Base-by-base conservation (phyloP, 2,888 invertebrate genomes). In the Catocala fraxini region DNA sequence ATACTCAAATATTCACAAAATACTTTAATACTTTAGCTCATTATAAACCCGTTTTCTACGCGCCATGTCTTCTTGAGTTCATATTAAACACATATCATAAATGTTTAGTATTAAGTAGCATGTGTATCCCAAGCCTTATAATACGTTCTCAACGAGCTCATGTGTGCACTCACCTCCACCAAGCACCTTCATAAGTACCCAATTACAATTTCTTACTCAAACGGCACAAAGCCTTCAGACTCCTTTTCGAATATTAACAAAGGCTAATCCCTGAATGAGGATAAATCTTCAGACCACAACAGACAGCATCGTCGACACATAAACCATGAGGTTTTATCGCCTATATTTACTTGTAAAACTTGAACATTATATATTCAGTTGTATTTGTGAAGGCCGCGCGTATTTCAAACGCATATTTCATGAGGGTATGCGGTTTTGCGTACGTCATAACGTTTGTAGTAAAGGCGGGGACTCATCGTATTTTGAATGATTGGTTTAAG, bases 321-420 rank as follows among this genome's bases (percentile, higher is more conserved):
- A 69, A 77, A 73, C 43, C 60, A 46, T 46, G 45, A 56, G 46
- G 51, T 60, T 72, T 68, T 69, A 76, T 63, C 74, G 74, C 73
- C 63, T 73, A 74, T 79, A 77, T 75, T 72, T 79, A 68, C 75
- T 80, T 75, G 77, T 79, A 80, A 81, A 81, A 75, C 73, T 68
- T 64, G 59, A 63, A 66, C 75, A 80, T 85, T 79, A 81, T 84
- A 87, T 85, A 84, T 87, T 82, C 82, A 86, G 76, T 75, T 79
- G 80, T 83, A 83, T 81, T 80, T 82, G 80, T 82, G 77, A 80
- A 82, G 78, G 81, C 81, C 75, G 77, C 80, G 83, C 86, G 86
- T 92, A 89, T 86, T 86, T 92, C 85, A 84, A 73, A 71, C 79
- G 86, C 83, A 90, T 92, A 90, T 87, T 92, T 91, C 86, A 92